Evolutionary conservation across 2,888 invertebrate species (phyloP), one percentile per base, ranked within the genome.

Genomic region (Ectemnius cavifrons): DNA sequence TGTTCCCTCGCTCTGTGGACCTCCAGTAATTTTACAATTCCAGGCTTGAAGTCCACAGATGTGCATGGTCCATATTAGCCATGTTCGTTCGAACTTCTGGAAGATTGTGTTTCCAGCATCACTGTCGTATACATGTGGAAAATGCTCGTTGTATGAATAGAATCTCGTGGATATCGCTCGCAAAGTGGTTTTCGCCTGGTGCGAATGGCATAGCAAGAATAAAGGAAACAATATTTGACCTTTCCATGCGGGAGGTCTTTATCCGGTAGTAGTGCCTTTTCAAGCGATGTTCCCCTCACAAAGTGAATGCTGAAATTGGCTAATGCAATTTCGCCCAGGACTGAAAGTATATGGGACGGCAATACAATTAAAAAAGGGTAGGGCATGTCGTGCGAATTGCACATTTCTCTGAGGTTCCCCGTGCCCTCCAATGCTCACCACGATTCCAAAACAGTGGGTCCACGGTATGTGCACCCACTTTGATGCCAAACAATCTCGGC

Each of bases 281-380:
- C n/a, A 62, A 56, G 46, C 27, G 47, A 6, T 14, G 64, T 63
- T 67, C 28, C 60, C 52, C 56, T 73, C 69, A 47, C 73, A 66
- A 76, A 73, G 73, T 46, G 61, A 71, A 46, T 64, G 45, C 46
- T 20, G 45, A 62, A 60, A 71, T 75, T 66, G 81, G 66, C 71
- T 57, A 67, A 75, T 78, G 75, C 71, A 71, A 75, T 78, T 75
- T 78, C 56, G 58, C 37, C 69, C 68, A 37, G 37, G 49, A 71
- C 58, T 80, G 63, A 60, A 80, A 68, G 68, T 58, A 59, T 27
- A 57, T 58, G 28, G 56, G 28, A 45, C 28, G 64, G 27, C 68
- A 72, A 75, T 58, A 45, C 71, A 73, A 80, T 73, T 73, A 81
- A 78, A 80, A 69, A 79, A 60, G 78, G 68, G 60, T 63, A 61